Base-by-base conservation (phyloP, 2,888 invertebrate species). In the Anaspis maculata region DNA sequence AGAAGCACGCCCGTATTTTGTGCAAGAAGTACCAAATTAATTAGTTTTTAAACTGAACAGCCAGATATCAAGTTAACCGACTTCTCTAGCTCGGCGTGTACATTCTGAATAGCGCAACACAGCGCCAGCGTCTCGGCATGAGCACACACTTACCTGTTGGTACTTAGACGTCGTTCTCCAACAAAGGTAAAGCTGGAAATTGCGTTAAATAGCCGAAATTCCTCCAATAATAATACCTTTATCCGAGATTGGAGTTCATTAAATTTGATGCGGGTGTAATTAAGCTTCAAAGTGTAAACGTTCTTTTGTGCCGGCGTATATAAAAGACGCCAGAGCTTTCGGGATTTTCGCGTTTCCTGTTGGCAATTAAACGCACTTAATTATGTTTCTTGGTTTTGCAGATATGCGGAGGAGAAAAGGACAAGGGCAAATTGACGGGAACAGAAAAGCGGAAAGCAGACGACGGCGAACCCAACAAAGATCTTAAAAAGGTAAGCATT, bases 401-500 rank as follows among this genome's bases (percentile, higher is more conserved):
- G 57, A 71, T 62, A 47, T 57, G 62, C 49, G 59, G 59, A 42
- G 37, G 49, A 30, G 76, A 77, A 58, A 77, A 79, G 53, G 81
- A 79, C 56, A 79, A 79, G 58, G 71, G 71, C 49, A 77, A 77
- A 64, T 66, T 77, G 51, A 66, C 72, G 27, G 74, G 76, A 47
- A 77, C 82, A 31, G 87, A 86, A 60, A 88, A 88, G 61, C 70
- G 87, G 52, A 87, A 87, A 72, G 83, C 84, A 9, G 86, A 86
- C 55, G 86, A 87, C 52, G 76, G 76, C 2, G 86, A 87, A 46
- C 77, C 80, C 48, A 80, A 81, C 60, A 86, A 86, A 63, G 87
- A 87, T 66, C 74, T 87, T 54, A 88, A 88, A 70, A 88, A 87
- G 82, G 87, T 86, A 67, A 63, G 66, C 42, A 25, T 27, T 35